Base-by-base conservation (phyloP, 1,140 invertebrate species). In the Drosophila nigrodunni region DNA sequence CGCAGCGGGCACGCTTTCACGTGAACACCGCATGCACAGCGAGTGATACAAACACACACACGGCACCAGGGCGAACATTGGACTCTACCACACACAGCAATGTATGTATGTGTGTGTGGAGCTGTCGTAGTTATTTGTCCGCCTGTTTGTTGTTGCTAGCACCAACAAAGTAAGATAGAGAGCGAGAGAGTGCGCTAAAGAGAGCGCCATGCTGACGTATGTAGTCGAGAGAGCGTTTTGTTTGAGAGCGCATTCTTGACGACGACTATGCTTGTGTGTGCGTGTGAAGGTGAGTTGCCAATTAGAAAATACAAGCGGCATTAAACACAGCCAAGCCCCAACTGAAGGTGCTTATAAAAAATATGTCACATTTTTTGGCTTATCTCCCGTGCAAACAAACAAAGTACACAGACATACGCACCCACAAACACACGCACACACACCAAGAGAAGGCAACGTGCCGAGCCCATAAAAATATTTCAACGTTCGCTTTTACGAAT, bases 1-100 rank as follows among this genome's bases (percentile, higher is more conserved):
- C 91, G 91, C 91, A 91, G 81, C 76, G 66, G 78, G 71, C 92
- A 92, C 62, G 90, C 91, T 91, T 92, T 93, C 92, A 93, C 92
- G 92, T 93, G 92, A 92, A 92, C 92, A 91, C 72, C 77, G 85
- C 77, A 85, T 92, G 91, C 74, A 80, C 79, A 91, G 73, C 66
- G 80, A 85, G 76, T 91, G 82, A 88, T 91, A 74, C 71, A 80
- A 75, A 80, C 82, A 87, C 79, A 83, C 65, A 74, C 55, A 69
- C 47, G 5, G 30, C 55, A 61, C 46, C 47, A 49, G 58, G 68
- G 68, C 58, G 82, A 87, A 89, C 83, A 88, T 88, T 88, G 83
- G 83, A 88, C 83, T 83, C 82, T 76, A 80, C 68, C 52, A 55
- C 5, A 15, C 62, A 69, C 80, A 76, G 65, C 55, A 65, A 70